These are phyloP conservation scores for Tenthredo scrophulariae DNA, from an alignment of 2,888 invertebrate species.

Conservation along the genomic window DNA sequence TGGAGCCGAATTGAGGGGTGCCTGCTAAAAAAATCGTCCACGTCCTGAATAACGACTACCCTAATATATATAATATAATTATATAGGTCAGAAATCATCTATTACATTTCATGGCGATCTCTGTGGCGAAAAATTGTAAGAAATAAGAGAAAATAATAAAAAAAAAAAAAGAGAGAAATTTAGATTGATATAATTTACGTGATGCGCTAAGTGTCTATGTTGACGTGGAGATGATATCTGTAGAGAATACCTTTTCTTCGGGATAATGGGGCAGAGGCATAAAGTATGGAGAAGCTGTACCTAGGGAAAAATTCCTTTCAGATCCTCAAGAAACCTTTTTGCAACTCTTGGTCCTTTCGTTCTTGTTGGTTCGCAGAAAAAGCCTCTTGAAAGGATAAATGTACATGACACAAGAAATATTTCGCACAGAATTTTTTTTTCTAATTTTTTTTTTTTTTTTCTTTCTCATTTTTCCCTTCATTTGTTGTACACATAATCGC, in stretches of 20 bases:
- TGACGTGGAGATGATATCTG: slow-evolving; percentile 29
- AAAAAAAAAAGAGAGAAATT: neutral
- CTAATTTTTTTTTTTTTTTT: neutral
- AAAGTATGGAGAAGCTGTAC: slow-evolving; percentile 38
- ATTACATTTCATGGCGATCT: neutral
- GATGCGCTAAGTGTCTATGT: neutral
- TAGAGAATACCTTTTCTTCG: slow-evolving; percentile 29
- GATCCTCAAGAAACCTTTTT: slow-evolving; percentile 39
- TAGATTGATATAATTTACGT: slow-evolving; percentile 3
- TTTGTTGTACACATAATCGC: neutral
- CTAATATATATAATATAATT: too few relatives aligned
- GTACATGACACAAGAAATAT: slow-evolving; percentile 1
- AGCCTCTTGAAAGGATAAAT: slow-evolving; percentile 31
- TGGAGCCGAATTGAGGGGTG: too few relatives aligned
- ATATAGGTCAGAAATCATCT: neutral
- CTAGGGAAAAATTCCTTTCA: slow-evolving; percentile 33
- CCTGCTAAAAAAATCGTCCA: too few relatives aligned
- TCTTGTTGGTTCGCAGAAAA: neutral
- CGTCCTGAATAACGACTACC: too few relatives aligned
- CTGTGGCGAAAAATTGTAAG: neutral
- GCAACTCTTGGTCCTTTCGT: slow-evolving; percentile 28
- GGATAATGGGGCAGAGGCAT: slow-evolving; percentile 26
- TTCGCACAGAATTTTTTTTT: slow-evolving; percentile 1
- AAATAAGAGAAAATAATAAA: neutral
- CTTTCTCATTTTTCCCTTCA: neutral